Evolutionary conservation across 92 coral and sea anemone genomes (phyloP).

Genomic region (Bergia sp.): DNA sequence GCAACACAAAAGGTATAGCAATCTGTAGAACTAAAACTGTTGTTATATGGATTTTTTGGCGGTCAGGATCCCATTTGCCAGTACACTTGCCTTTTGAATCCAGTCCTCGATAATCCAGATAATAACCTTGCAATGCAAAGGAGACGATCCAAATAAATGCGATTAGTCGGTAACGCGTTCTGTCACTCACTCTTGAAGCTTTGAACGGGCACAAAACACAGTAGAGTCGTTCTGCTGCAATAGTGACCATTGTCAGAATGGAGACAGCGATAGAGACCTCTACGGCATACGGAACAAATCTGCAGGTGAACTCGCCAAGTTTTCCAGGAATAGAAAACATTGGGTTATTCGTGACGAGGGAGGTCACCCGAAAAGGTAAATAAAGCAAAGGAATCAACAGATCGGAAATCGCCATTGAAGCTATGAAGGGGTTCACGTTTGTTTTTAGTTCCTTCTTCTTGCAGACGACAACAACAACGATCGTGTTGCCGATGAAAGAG

Average conservation of each 20-base stretch:
- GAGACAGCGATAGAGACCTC: constrained; percentile 47
- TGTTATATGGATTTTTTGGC: constrained; percentile 25
- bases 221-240: neutral
- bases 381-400: too few relatives aligned
- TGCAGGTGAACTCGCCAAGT: too few relatives aligned
- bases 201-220: too few relatives aligned
- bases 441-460: constrained; percentile 51
- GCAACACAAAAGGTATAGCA: constrained; percentile 1
- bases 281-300: too few relatives aligned
- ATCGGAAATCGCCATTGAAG: constrained; percentile 22
- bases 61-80: neutral
- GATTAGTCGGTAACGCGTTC: constrained; percentile 43
- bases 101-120: too few relatives aligned
- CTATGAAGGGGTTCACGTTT: constrained; percentile 38
- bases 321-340: neutral
- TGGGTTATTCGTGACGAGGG: constrained; percentile 47
- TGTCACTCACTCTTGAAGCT: constrained; percentile 36
- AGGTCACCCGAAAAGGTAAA: constrained; percentile 16
- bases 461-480: constrained; percentile 61
- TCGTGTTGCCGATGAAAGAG: constrained; percentile 68
- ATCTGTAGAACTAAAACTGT: constrained; percentile 65
- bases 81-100: too few relatives aligned
- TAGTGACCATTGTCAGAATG: constrained; percentile 56
- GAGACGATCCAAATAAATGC: constrained; percentile 57
- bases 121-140: too few relatives aligned